Conservation (phyloP, 2,797 vertebrate genomes). For the Sebastes hubbsi region DNA sequence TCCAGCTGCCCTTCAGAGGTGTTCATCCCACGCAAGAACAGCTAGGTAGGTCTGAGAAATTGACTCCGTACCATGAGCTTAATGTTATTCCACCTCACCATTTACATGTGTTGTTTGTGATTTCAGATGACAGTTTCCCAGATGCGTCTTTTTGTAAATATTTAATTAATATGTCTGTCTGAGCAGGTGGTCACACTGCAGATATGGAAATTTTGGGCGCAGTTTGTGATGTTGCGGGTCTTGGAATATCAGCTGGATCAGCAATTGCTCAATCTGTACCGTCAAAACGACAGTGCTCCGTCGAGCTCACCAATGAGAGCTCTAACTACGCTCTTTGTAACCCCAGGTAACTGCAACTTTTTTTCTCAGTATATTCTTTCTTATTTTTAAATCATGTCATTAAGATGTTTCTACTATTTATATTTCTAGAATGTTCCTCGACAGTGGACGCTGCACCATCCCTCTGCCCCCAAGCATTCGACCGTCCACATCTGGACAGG, state of each 20-base stretch:
- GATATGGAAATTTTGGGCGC: accelerated
- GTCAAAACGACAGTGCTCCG: neutral
- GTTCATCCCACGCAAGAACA: neutral
- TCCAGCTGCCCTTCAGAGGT: neutral
- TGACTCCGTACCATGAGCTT: too few relatives aligned
- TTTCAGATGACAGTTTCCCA: too few relatives aligned
- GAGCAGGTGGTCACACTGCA: neutral
- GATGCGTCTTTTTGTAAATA: too few relatives aligned
- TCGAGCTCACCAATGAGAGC: neutral
- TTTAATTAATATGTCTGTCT: neutral
- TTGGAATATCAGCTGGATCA: too few relatives aligned
- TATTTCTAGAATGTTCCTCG: neutral
- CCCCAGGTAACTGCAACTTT: neutral
- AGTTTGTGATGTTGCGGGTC: neutral
- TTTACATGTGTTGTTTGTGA: too few relatives aligned
- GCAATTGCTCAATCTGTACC: accelerated
- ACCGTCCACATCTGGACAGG: neutral
- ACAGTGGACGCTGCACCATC: neutral
- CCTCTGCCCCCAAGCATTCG: neutral
- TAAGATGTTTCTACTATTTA: neutral
- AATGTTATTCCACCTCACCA: too few relatives aligned
- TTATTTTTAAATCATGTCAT: too few relatives aligned
- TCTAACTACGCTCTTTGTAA: neutral
- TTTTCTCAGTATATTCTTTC: neutral
- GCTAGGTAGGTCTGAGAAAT: too few relatives aligned